phyloP scores from a whole-genome alignment of 2,113 vertebrate species.

The Odocoileus hemionus region DNA sequence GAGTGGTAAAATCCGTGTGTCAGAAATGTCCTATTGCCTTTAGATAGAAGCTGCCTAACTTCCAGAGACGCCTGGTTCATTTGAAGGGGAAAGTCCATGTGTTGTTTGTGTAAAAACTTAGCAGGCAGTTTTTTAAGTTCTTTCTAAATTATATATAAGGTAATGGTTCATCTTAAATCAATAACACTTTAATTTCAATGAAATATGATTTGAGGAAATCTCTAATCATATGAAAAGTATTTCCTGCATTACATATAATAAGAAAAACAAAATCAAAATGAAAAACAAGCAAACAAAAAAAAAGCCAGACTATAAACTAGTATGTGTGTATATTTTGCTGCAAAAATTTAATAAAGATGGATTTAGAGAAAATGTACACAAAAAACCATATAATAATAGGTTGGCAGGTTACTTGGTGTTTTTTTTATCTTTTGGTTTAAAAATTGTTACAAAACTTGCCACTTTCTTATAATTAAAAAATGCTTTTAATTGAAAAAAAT shows the following conservation, averaged over 20 bases:
- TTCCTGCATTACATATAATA: background rate
- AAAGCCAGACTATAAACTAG: background rate
- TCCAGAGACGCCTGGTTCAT: background rate
- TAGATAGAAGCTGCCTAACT: background rate
- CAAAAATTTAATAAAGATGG: background rate
- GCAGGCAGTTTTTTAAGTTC: background rate
- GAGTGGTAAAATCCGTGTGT: background rate
- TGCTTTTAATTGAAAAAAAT: background rate
- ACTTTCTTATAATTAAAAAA: background rate
- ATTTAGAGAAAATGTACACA: background rate
- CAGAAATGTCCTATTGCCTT: background rate
- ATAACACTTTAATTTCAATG: background rate
- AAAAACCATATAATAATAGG: background rate
- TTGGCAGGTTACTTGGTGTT: background rate
- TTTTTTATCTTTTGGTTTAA: background rate
- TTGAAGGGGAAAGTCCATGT: background rate
- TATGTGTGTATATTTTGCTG: background rate
- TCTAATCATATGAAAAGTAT: background rate
- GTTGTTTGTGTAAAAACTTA: background rate
- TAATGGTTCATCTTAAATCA: background rate
- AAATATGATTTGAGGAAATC: constrained; percentile 2
- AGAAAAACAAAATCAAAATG: background rate
- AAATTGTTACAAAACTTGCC: background rate
- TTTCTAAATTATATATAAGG: background rate
- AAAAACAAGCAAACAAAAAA: background rate